phyloP scores from a whole-genome alignment of 2,888 invertebrate species.

The Lochmaea crataegi region DNA sequence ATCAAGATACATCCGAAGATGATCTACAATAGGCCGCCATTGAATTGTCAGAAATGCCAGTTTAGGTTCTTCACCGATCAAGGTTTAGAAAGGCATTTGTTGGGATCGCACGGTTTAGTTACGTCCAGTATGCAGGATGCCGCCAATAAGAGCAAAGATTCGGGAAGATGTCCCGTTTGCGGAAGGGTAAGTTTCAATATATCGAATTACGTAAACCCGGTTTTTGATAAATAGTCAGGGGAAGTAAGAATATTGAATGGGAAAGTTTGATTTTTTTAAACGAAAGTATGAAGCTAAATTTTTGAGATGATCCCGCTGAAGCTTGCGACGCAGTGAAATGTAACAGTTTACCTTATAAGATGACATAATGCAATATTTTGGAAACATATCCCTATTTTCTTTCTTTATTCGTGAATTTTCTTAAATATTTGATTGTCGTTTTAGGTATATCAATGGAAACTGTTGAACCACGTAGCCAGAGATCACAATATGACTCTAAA shows the following conservation, averaged over 20 bases:
- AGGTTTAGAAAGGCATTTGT: conserved; percentile 93
- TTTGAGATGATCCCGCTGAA: too few relatives aligned
- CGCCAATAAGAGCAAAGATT: conserved; percentile 94
- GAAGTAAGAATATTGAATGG: too few relatives aligned
- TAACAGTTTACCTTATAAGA: too few relatives aligned
- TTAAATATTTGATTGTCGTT: conserved; percentile 48
- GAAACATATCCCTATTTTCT: too few relatives aligned
- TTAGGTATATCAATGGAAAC: conserved; percentile 93
- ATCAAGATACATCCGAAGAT: conserved; percentile 96
- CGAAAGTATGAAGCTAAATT: not conserved
- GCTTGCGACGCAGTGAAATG: too few relatives aligned
- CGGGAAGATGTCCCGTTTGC: conserved; percentile 94
- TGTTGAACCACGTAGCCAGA: conserved; percentile 90
- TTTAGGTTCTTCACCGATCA: conserved; percentile 97
- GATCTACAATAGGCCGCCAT: conserved; percentile 93
- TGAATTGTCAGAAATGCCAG: conserved; percentile 96
- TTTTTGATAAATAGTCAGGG: too few relatives aligned
- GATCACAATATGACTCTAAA: conserved; percentile 93
- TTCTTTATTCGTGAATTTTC: not conserved
- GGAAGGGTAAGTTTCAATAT: conserved; percentile 77
- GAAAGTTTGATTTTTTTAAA: too few relatives aligned
- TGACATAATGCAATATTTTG: too few relatives aligned
- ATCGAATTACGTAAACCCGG: too few relatives aligned
- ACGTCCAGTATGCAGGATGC: conserved; percentile 97
- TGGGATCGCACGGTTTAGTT: conserved; percentile 94